Evolutionary conservation across 1,140 invertebrate genomes (phyloP), one percentile per base, ranked within the genome.

Genomic region (Eriocheir sinensis): DNA sequence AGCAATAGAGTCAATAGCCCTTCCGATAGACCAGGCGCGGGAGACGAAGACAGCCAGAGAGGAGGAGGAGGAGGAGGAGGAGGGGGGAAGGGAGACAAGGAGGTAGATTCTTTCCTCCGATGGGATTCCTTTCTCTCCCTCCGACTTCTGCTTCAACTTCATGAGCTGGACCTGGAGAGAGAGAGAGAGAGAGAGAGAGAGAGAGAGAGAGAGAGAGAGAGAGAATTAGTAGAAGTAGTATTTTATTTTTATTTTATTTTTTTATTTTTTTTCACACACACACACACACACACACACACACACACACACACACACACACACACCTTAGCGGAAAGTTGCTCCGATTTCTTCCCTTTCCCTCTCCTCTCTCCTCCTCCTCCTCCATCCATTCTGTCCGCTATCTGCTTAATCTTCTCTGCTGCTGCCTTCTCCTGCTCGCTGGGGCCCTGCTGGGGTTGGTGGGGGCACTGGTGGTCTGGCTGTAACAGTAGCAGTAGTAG

Each of bases 341-440:
- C 92, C 3, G 92, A 93, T 86, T 95, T 95, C 48, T 81, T 92
- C 36, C 91, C 91, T 79, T 92, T 81, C 21, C 88, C 93, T 90
- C 85, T 90, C 41, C 83, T 91, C 8, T n/a, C n/a, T n/a, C n/a
- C 21, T 72, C n/a, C 27, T n/a, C 21, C n/a, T 0, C 48, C 48
- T 53, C 0, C 48, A 2, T 1, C n/a, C 60, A 72, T 72, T 27
- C 60, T 72, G 60, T n/a, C 60, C 6, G 60, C 27, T 0, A 72
- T 2, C 21, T n/a, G 0, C 27, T 72, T 72, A 21, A 72, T 72
- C 21, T n/a, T 72, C 21, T n/a, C 21, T 1, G 8, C 60, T 2
- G 60, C 60, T 72, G 60, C 21, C 21, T 72, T 1, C 4, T 17
- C 9, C 60, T 72, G 17, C 6, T n/a, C n/a, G 60, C 60, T 72